These are phyloP conservation scores for Mactromeris polynyma DNA, from an alignment of 2,888 invertebrate genomes.

Conservation along the genomic window DNA sequence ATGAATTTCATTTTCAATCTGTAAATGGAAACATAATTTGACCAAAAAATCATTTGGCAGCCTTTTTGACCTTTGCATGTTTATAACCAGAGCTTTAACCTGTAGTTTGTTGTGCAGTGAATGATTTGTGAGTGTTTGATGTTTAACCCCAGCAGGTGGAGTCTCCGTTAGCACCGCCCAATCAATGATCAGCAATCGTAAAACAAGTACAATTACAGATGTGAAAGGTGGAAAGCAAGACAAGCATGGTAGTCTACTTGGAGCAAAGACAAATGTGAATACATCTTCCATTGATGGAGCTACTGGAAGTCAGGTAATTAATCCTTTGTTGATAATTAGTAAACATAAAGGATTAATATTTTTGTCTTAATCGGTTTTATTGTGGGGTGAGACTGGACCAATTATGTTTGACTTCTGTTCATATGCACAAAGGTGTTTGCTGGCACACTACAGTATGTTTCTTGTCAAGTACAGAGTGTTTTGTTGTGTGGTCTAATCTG, in stretches of 20 bases:
- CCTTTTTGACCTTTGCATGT: not conserved
- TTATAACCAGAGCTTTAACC: constrained; percentile 8
- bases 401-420: no score
- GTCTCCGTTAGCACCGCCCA: constrained; percentile 65
- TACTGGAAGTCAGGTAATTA: constrained; percentile 83
- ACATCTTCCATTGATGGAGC: constrained; percentile 83
- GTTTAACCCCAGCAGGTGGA: constrained; percentile 66
- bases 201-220: constrained; percentile 85
- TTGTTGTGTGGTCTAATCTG: no score
- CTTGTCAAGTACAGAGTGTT: no score
- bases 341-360: no score
- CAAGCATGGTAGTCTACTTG: constrained; percentile 78
- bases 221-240: constrained; percentile 80
- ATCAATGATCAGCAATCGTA: constrained; percentile 83
- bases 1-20: no score
- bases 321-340: not conserved
- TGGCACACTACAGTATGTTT: no score
- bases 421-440: no score
- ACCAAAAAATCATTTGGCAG: not conserved
- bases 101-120: constrained; percentile 20
- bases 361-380: no score
- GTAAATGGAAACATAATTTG: no score
- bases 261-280: constrained; percentile 77
- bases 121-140: constrained; percentile 48
- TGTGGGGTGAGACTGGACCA: no score